Conservation (phyloP, 2,113 vertebrate genomes). For the Cisticola juncidis region DNA sequence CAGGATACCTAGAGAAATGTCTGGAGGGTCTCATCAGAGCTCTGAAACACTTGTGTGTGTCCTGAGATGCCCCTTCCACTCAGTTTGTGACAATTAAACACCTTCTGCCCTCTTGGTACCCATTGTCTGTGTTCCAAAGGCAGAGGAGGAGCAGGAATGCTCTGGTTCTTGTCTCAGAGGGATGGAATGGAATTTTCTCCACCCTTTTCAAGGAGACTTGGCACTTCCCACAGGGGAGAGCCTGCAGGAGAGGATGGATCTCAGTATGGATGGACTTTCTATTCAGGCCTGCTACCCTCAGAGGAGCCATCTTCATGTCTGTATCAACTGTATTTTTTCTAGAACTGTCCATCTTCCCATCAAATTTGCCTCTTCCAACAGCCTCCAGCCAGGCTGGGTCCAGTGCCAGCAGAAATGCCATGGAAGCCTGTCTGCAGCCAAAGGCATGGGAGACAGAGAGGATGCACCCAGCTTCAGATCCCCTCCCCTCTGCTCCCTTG, state of each 20-base stretch:
- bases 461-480: not conserved
- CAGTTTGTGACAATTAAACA: not conserved
- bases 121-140: not conserved
- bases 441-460: not conserved
- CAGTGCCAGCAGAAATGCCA: not conserved
- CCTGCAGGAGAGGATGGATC: not conserved
- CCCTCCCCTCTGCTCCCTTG: not conserved
- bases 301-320: not conserved
- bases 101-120: not conserved
- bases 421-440: not conserved
- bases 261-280: not conserved
- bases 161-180: not conserved
- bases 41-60: not conserved
- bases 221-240: not conserved
- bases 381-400: not conserved
- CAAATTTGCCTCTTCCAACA: not conserved
- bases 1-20: not conserved
- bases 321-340: not conserved
- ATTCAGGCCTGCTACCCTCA: rapidly evolving
- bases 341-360: not conserved
- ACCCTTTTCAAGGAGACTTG: not conserved
- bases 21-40: not conserved
- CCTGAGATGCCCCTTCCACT: not conserved
- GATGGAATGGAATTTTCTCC: not conserved
- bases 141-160: not conserved